Conservation (phyloP, 2,113 vertebrate genomes). For the Crotalus horridus region DNA sequence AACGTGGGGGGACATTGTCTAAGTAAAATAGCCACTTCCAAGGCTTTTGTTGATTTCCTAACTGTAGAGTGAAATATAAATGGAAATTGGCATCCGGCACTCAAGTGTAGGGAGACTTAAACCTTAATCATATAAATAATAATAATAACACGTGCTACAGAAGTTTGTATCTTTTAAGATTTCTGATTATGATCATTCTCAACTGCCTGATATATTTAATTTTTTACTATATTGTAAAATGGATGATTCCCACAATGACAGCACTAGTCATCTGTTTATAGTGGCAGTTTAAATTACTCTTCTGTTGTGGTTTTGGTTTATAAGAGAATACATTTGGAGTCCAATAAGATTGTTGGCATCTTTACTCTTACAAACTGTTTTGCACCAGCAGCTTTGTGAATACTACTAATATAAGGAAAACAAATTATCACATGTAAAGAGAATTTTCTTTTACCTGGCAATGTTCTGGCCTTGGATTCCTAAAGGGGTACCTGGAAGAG, state of each 20-base stretch:
- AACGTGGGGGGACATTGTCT: neutral
- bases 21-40: neutral
- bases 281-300: neutral
- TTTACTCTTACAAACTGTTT: neutral
- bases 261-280: neutral
- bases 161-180: neutral
- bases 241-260: neutral
- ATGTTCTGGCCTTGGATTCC: neutral
- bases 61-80: neutral
- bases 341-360: neutral
- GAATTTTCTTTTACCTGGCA: conserved; percentile 49
- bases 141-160: neutral
- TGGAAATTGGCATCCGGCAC: neutral
- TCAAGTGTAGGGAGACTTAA: neutral
- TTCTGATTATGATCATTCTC: neutral
- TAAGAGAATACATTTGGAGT: neutral
- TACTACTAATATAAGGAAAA: neutral
- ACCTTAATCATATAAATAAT: neutral
- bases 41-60: neutral
- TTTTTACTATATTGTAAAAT: neutral
- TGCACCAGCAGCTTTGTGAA: neutral
- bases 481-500: neutral
- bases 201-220: neutral
- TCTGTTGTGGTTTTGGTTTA: neutral
- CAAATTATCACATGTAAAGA: neutral